Percentiles rank a stretch among this genome's conserved stretches.
These are phyloP conservation scores for Cyaniris semiargus DNA, from an alignment of 2,888 invertebrate species.

Conservation along the genomic window DNA sequence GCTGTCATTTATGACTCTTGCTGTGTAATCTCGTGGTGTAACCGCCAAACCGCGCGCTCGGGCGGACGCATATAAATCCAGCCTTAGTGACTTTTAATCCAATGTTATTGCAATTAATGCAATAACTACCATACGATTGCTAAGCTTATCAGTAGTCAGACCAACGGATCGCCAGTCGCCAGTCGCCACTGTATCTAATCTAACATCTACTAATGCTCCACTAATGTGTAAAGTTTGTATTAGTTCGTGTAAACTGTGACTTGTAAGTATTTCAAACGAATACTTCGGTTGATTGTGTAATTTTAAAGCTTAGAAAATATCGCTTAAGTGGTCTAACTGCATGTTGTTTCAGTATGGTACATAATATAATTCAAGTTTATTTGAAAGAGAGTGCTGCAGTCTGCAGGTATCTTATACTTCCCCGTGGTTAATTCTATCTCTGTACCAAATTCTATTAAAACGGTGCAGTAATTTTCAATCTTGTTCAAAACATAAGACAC, in stretches of 20 bases:
- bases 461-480: too few relatives aligned
- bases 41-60: too few relatives aligned
- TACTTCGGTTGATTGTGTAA: neutral
- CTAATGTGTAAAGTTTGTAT: slow-evolving; percentile 8
- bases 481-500: too few relatives aligned
- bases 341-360: too few relatives aligned
- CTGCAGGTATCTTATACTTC: too few relatives aligned
- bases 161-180: neutral
- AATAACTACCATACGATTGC: neutral
- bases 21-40: too few relatives aligned
- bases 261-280: slow-evolving; percentile 3
- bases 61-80: neutral
- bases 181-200: neutral
- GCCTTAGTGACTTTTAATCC: neutral
- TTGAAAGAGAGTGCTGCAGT: too few relatives aligned
- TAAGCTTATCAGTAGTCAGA: neutral
- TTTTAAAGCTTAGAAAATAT: neutral
- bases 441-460: too few relatives aligned
- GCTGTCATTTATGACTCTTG: too few relatives aligned
- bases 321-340: neutral
- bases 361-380: too few relatives aligned
- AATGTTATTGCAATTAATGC: neutral
- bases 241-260: neutral
- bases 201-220: slow-evolving; percentile 1
- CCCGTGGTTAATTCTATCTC: too few relatives aligned